Percentiles rank a stretch among this genome's conserved stretches.
These are phyloP conservation scores for Lepisosteus osseus DNA, from an alignment of 2,113 vertebrate genomes.

Conservation along the genomic window DNA sequence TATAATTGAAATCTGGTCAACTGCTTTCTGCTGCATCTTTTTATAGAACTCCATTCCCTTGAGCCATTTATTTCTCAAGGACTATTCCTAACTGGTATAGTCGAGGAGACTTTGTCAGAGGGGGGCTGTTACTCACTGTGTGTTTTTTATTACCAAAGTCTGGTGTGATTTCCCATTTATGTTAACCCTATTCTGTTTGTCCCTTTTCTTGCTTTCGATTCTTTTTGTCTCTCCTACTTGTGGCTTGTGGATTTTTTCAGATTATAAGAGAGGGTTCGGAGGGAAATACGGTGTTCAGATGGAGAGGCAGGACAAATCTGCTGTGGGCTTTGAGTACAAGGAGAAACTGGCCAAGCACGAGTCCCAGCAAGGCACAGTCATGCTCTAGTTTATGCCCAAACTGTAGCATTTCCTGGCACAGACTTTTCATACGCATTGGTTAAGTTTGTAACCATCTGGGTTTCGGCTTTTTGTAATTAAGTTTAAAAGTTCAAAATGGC, in stretches of 20 bases:
- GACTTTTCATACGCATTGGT: constrained; percentile 23
- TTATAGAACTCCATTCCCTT: no score
- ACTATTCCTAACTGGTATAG: no score
- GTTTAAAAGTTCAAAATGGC: no score
- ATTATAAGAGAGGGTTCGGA: constrained; percentile 90
- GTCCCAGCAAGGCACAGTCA: constrained; percentile 83
- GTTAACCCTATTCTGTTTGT: constrained; percentile 2
- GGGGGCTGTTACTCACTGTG: background rate
- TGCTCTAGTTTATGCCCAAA: constrained; percentile 31
- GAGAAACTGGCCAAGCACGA: constrained; percentile 84
- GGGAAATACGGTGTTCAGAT: constrained; percentile 82
- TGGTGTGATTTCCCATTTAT: constrained; percentile 7
- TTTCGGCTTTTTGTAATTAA: no score
- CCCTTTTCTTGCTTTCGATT: constrained; percentile 12
- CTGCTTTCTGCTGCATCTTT: no score
- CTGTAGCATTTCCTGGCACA: constrained; percentile 48
- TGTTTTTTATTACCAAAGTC: constrained; percentile 2
- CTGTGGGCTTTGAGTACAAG: constrained; percentile 87
- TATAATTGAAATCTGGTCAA: no score
- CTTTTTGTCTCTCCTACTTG: constrained; percentile 25
- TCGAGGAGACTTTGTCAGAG: background rate
- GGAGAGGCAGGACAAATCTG: constrained; percentile 82
- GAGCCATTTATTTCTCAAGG: no score
- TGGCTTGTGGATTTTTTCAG: constrained; percentile 71
- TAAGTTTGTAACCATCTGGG: no score